These are phyloP conservation scores for Thymelicus acteon DNA, from an alignment of 2,888 invertebrate species.

Conservation along the genomic window DNA sequence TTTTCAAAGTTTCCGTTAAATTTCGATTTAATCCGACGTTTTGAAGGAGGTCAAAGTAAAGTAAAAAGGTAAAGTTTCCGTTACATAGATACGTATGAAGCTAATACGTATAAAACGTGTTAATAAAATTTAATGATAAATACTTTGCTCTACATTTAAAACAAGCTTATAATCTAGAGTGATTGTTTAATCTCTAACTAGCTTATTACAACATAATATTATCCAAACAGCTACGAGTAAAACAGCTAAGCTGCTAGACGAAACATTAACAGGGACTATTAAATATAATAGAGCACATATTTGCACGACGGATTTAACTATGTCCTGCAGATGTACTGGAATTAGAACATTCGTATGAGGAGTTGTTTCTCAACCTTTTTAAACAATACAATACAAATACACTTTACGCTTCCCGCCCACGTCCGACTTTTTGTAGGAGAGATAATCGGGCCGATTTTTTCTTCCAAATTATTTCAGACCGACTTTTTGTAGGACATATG, in stretches of 20 bases:
- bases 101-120: too few relatives aligned
- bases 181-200: not conserved
- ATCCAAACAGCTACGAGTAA: not conserved
- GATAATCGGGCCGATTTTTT: too few relatives aligned
- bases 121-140: not conserved
- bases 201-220: not conserved
- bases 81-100: too few relatives aligned
- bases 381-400: too few relatives aligned
- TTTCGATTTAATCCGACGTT: too few relatives aligned
- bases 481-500: too few relatives aligned
- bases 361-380: not conserved
- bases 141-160: not conserved
- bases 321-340: not conserved
- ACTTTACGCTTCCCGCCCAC: too few relatives aligned
- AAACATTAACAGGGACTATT: not conserved
- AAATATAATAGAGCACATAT: constrained; percentile 1
- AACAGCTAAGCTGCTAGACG: constrained; percentile 1
- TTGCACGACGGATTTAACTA: not conserved
- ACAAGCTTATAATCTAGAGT: not conserved
- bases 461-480: too few relatives aligned
- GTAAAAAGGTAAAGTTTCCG: too few relatives aligned
- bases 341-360: not conserved
- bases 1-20: too few relatives aligned
- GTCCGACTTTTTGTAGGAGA: too few relatives aligned
- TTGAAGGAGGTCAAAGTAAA: too few relatives aligned